Evolutionary conservation across 1,140 invertebrate genomes (phyloP), one percentile per base, ranked within the genome.

Genomic region (Anastrepha obliqua): DNA sequence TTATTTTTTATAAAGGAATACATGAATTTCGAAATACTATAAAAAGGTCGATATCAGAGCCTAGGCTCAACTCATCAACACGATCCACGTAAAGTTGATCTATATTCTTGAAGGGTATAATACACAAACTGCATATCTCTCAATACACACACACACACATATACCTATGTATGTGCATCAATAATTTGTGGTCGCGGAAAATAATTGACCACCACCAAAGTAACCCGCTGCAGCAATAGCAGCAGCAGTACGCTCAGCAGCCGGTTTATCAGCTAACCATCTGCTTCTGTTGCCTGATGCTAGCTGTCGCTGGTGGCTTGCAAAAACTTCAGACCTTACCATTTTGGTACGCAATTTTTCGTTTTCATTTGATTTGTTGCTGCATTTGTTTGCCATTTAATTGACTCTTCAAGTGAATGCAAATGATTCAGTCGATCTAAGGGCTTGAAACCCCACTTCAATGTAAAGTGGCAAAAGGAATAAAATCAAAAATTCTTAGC

Each of bases 101-200:
- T 29, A 29, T 1, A 29, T 29, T 15, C 74, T 11, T 29, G 20
- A 81, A 55, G 74, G 74, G 74, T 81, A 81, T 81, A 81, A 81
- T 47, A 81, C 11, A 9, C 13, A 58, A n/a, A 81, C 4, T 55
- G 2, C 9, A 51, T 29, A 86, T 86, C 62, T 11, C 67, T 74
- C 2, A 6, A 86, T 42, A 29, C 15, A 29, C 29, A 29, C 29
- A 29, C 29, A 29, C 29, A 29, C 1, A 29, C n/a, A n/a, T n/a
- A n/a, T n/a, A n/a, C n/a, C n/a, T 29, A 29, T 29, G 29, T n/a
- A 20, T 13, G 39, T 86, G 44, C 85, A 62, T 42, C 85, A 86
- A 86, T 86, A 86, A 86, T 86, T 86, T 86, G 85, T 86, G 85
- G 29, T 55, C 85, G 85, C 85, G 60, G n/a, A 44, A 86, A 86